phyloP scores from a whole-genome alignment of 2,797 vertebrate genomes.

The Acomys russatus region DNA sequence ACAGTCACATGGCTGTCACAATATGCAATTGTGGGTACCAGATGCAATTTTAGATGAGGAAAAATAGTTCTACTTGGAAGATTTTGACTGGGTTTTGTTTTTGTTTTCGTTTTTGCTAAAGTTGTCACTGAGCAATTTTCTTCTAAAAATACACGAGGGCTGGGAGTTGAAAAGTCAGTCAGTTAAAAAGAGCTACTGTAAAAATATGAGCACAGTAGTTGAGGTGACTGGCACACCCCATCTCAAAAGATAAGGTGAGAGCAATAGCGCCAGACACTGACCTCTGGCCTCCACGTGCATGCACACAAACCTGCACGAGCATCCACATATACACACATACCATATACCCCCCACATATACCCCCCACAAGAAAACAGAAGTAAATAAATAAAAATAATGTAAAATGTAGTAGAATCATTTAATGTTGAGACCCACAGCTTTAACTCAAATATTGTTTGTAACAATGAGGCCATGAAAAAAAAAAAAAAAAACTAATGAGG shows the following conservation, averaged over 20 bases:
- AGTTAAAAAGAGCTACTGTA: background rate
- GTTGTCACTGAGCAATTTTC: slow-evolving; percentile 20
- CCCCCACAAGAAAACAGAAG: background rate
- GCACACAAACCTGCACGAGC: background rate
- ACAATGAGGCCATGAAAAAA: background rate
- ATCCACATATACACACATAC: background rate
- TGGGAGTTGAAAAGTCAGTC: background rate
- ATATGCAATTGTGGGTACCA: background rate
- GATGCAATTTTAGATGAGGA: slow-evolving; percentile 50
- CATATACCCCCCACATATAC: background rate
- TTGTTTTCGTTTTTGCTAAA: slow-evolving; percentile 10
- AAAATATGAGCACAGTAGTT: too few relatives aligned
- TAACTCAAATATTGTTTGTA: background rate
- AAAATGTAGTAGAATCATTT: slow-evolving; percentile 47
- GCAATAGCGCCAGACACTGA: background rate
- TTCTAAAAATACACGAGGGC: slow-evolving; percentile 36
- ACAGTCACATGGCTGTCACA: slow-evolving; percentile 16
- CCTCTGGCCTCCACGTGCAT: background rate
- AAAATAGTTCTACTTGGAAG: slow-evolving; percentile 6
- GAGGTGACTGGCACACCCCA: too few relatives aligned
- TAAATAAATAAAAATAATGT: background rate
- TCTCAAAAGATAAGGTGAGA: background rate
- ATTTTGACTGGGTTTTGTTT: background rate
- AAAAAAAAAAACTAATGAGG: too few relatives aligned
- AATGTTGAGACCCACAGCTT: background rate